These are phyloP conservation scores for Sinocyclocheilus rhinocerous DNA, from an alignment of 2,113 vertebrate species.

Conservation along the genomic window DNA sequence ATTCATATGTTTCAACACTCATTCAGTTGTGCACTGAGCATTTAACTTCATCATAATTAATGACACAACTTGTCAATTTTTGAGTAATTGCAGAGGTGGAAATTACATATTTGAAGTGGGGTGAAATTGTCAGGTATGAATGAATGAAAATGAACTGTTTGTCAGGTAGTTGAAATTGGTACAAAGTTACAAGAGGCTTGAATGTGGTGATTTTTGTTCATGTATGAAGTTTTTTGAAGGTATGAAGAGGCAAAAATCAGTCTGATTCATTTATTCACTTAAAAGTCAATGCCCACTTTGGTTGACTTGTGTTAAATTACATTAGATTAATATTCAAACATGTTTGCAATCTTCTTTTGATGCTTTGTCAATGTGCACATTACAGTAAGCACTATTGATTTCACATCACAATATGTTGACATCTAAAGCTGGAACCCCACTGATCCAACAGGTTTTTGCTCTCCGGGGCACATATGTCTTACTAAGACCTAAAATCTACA, in stretches of 20 bases:
- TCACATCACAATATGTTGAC: constrained; percentile 19
- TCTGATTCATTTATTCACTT: neutral
- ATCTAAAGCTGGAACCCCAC: neutral
- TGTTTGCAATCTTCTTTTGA: neutral
- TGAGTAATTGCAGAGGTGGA: neutral
- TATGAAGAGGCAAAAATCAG: neutral
- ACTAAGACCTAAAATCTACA: neutral
- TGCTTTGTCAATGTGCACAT: neutral
- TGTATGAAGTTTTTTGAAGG: neutral
- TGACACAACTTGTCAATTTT: neutral
- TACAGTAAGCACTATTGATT: constrained; percentile 12
- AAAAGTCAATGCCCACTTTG: neutral
- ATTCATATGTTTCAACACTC: neutral
- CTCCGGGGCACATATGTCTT: constrained; percentile 1
- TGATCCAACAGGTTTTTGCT: neutral
- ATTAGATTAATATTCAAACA: neutral
- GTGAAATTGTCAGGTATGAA: neutral
- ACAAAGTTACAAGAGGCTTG: neutral
- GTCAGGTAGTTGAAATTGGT: neutral
- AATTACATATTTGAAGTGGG: neutral
- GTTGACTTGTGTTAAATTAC: neutral
- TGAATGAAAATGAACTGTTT: neutral
- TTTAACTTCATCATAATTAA: neutral
- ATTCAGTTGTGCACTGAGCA: neutral
- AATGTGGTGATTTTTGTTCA: neutral